Percentiles rank a stretch among this genome's conserved stretches.
phyloP scores from a whole-genome alignment of 2,888 invertebrate genomes.

The Crematogaster levior region DNA sequence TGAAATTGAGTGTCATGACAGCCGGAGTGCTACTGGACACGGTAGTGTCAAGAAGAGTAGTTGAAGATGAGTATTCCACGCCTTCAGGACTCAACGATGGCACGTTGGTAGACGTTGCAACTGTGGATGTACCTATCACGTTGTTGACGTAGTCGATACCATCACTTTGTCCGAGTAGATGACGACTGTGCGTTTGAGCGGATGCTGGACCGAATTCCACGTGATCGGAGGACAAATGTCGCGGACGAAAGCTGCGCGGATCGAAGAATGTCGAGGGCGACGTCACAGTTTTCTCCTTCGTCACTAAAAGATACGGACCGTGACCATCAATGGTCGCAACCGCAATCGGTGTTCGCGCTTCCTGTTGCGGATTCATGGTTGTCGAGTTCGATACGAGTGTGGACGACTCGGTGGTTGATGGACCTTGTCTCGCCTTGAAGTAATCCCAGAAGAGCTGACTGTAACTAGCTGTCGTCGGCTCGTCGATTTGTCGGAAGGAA shows the following conservation, averaged over 20 bases:
- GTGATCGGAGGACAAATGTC: background rate
- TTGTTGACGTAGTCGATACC: background rate
- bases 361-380: constrained; percentile 41
- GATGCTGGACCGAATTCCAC: background rate
- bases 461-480: constrained; percentile 69
- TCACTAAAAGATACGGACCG: constrained; percentile 64
- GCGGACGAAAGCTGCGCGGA: background rate
- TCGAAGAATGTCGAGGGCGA: background rate
- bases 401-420: constrained; percentile 8
- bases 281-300: constrained; percentile 31
- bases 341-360: constrained; percentile 57
- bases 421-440: constrained; percentile 70
- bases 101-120: constrained; percentile 3
- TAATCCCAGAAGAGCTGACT: constrained; percentile 77
- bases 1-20: constrained; percentile 29
- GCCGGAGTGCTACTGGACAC: constrained; percentile 9
- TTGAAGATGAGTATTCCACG: background rate
- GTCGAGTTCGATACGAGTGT: constrained; percentile 42
- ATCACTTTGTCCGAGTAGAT: background rate
- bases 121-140: background rate
- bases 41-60: background rate
- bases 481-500: background rate
- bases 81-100: background rate
- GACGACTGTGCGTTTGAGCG: background rate
- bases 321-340: constrained; percentile 66